phyloP scores from a whole-genome alignment of 2,888 invertebrate species.

The Andrena flavipes region DNA sequence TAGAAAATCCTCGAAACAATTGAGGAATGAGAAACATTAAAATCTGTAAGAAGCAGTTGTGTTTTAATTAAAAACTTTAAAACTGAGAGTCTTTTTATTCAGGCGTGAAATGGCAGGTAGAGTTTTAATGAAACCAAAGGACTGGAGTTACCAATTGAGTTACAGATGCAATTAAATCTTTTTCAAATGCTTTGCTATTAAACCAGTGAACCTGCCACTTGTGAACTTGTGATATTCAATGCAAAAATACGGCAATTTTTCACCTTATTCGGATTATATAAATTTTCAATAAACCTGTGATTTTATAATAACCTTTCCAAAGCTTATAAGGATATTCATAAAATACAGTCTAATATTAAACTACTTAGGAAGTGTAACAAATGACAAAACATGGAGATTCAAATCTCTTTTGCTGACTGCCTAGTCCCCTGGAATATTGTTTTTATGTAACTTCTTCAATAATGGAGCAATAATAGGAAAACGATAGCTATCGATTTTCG shows the following conservation, averaged over 20 bases:
- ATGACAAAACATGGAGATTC: no score
- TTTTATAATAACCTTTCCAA: no score
- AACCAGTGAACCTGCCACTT: background rate
- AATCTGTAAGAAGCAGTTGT: slow-evolving; percentile 24
- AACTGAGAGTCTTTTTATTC: slow-evolving; percentile 53
- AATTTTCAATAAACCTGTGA: background rate
- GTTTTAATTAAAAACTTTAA: slow-evolving; percentile 65
- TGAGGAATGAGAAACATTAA: slow-evolving; percentile 37
- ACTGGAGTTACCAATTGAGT: slow-evolving; percentile 53
- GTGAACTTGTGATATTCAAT: background rate
- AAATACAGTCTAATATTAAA: no score
- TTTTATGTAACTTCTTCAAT: no score
- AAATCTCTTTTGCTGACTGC: no score
- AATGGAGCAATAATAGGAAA: no score
- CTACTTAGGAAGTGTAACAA: no score
- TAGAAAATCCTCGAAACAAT: slow-evolving; percentile 6
- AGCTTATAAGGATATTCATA: no score
- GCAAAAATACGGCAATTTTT: background rate
- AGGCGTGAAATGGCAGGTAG: slow-evolving; percentile 43
- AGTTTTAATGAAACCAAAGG: slow-evolving; percentile 66
- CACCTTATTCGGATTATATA: background rate
- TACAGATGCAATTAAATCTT: slow-evolving; percentile 58
- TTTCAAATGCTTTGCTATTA: slow-evolving; percentile 32
- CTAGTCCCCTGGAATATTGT: no score
- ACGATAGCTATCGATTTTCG: no score